Percentiles rank a stretch among this genome's conserved stretches.
Evolutionary conservation across 2,797 vertebrate genomes (phyloP).

Genomic region (Kryptolebias ocellatus): DNA sequence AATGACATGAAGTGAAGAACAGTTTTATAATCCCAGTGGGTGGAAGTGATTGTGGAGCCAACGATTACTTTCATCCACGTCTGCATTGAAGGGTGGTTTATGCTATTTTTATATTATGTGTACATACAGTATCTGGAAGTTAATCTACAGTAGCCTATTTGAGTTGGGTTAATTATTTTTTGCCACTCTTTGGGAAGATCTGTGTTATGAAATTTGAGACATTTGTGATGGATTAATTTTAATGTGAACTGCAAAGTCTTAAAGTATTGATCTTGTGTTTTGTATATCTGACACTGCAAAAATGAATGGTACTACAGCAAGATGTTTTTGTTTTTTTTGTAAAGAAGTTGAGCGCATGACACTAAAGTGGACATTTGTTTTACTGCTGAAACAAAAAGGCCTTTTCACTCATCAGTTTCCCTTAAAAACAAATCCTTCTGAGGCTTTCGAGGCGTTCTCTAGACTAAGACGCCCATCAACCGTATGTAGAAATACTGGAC

Average conservation of each 20-base stretch:
- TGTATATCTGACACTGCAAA: too few species aligned
- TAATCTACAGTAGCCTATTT: conserved; percentile 27
- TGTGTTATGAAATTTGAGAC: conserved; percentile 27
- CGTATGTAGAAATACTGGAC: too few species aligned
- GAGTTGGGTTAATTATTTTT: conserved; percentile 32
- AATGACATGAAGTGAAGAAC: conserved; percentile 37
- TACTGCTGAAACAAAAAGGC: conserved; percentile 32
- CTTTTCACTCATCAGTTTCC: conserved; percentile 34
- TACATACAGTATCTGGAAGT: conserved; percentile 45
- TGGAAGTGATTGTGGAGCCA: conserved; percentile 26
- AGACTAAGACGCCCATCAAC: too few species aligned
- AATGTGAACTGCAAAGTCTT: conserved; percentile 54
- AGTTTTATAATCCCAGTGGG: conserved; percentile 10
- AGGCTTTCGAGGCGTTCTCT: too few species aligned
- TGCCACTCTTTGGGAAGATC: conserved; percentile 15
- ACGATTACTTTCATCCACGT: conserved; percentile 38
- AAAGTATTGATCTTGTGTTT: conserved; percentile 26
- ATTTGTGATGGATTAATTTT: conserved; percentile 45
- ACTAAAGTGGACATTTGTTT: conserved; percentile 24
- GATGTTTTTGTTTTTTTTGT: not conserved
- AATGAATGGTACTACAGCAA: conserved; percentile 41
- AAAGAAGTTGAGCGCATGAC: not conserved
- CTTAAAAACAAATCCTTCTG: too few species aligned
- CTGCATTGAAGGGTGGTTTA: conserved; percentile 32
- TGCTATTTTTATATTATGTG: conserved; percentile 40